Base-by-base conservation (phyloP, 2,888 invertebrate genomes). In the Agrochola circellaris region DNA sequence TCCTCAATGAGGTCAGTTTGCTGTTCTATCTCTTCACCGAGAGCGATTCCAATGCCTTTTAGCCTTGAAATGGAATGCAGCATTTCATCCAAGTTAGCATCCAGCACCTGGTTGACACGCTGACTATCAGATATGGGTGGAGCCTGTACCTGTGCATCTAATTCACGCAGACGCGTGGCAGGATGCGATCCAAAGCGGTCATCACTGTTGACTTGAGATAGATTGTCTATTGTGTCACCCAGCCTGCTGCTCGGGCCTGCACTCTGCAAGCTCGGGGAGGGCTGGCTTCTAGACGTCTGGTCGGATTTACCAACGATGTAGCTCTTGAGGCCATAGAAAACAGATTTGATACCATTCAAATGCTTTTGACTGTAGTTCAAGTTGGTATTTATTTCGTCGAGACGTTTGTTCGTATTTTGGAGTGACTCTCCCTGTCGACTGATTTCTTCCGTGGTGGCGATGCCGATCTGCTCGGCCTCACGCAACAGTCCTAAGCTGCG, bases 311-410 rank as follows among this genome's bases (percentile, higher is more conserved):
- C 98, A 48, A 98, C 98, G 88, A 99, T 98, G 93, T 99, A 99
- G 96, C 99, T 99, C 93, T 99, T 99, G 26, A 99, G 97, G 72
- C 99, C 99, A 84, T 99, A 99, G 96, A 99, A 99, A 3, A 99
- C 98, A 91, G 99, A 99, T 97, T 99, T 99, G 79, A 99, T 98
- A 23, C 99, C 99, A 95, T 99, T 99, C 77, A 99, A 97, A 95
- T 99, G 99, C 92, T 98, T 99, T 92, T 99, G 99, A 87, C 99
- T 99, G 90, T 98, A 98, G 88, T 98, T 98, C 78, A 99, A 95
- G 60, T 99, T 98, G 26, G 98, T 97, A 93, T 99, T 99, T 73
- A 99, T 99, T 91, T 99, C 98, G 91, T 99, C 99, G 58, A 99
- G 97, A 89, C 99, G 98, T 88, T 97, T 98, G 92, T 99, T 99